Evolutionary conservation across 2,113 vertebrate genomes (phyloP), one percentile per base, ranked within the genome.

Genomic region (Notarius lentiginosus): DNA sequence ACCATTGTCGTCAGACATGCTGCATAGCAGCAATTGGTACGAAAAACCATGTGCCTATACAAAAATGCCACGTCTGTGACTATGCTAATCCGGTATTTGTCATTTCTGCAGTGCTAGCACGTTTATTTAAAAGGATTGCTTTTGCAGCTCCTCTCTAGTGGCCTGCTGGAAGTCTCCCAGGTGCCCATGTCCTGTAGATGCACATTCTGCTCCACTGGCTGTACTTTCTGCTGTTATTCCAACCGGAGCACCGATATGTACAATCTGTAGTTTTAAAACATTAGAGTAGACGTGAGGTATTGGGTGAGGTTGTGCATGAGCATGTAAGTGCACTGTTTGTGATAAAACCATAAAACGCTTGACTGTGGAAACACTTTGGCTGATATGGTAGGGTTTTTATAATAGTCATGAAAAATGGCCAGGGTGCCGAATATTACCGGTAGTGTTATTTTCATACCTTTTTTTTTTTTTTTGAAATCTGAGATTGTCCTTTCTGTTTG

Each of bases 71-170:
- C 73, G 10, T 75, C 17, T 82, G 22, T 81, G 51, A n/a, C 34
- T 58, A 49, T 79, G 30, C 60, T 81, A 77, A 34, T 84, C 34
- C 55, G 2, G 34, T 82, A 27, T 65, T 76, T 76, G 53, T 82
- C 84, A 11, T 84, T 83, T 49, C n/a, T 55, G 84, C 56, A n/a
- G 30, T 14, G 51, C 56, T 60, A 66, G 30, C 70, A 65, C 68
- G 65, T 66, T 83, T 83, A 84, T 47, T 82, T 73, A 73, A 68
- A 22, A 18, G 17, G 34, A 61, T 81, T 47, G 55, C 30, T 80
- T 60, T 83, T 72, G 24, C 53, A 56, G 20, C 75, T 61, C 77
- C n/a, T 51, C n/a, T 55, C 73, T 85, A 8, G 18, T 55, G 61
- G 72, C 24, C 27, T 72, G 34, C 14, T 86, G 41, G 47, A 79